Conservation (phyloP, 2,113 vertebrate species). For the Crotalus tigris region DNA sequence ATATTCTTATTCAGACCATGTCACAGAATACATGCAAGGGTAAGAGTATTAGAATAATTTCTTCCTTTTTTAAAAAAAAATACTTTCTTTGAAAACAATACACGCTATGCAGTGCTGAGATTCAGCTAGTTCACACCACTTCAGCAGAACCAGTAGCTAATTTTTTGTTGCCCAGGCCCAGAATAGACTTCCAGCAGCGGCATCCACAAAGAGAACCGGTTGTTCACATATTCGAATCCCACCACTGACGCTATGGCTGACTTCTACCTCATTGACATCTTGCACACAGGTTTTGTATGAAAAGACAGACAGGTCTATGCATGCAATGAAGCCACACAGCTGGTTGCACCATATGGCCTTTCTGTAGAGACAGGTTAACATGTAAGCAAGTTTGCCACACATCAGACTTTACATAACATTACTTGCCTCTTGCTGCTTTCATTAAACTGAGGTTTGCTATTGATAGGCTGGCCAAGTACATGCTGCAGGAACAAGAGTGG, state of each 20-base stretch:
- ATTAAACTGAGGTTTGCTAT: constrained; percentile 7
- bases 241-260: background rate
- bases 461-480: rapidly evolving
- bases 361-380: rapidly evolving
- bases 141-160: too few relatives aligned
- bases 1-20: background rate
- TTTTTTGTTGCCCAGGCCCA: too few relatives aligned
- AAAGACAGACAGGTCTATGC: constrained; percentile 44
- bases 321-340: background rate
- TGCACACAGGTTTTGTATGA: background rate
- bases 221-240: too few relatives aligned
- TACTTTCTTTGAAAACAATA: constrained; percentile 31
- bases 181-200: too few relatives aligned
- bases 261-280: constrained; percentile 14
- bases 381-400: rapidly evolving
- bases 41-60: background rate
- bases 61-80: background rate
- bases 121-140: too few relatives aligned
- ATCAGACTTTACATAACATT: rapidly evolving
- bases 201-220: too few relatives aligned
- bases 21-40: background rate
- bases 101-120: too few relatives aligned
- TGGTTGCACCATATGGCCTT: constrained; percentile 16
- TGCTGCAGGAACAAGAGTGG: background rate
- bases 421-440: background rate